A percentile compares a stretch with the other conserved stretches of the same genome.
phyloP scores from a whole-genome alignment of 2,113 vertebrate species.

The Gila orcuttii region DNA sequence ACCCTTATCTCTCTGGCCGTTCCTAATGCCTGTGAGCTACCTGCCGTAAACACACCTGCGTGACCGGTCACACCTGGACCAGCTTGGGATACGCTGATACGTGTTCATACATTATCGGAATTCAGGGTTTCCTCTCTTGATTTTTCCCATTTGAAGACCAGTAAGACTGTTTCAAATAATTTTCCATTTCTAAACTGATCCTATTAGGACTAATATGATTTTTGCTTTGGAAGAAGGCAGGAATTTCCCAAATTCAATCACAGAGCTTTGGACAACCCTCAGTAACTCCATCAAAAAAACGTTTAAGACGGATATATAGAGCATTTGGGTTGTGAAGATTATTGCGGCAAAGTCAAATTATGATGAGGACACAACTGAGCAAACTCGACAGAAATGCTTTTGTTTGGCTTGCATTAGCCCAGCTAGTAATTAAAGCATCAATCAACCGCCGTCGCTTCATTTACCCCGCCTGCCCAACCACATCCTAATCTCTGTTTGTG shows the following conservation, averaged over 20 bases:
- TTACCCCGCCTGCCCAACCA: background rate
- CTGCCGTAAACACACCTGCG: slow-evolving; percentile 56
- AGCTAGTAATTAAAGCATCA: slow-evolving; percentile 16
- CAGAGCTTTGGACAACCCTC: background rate
- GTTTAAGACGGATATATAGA: background rate
- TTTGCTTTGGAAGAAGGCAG: background rate
- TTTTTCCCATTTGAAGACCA: background rate
- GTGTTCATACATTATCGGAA: slow-evolving; percentile 14
- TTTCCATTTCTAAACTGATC: background rate
- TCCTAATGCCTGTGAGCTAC: slow-evolving; percentile 60
- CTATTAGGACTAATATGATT: background rate
- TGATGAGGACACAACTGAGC: background rate
- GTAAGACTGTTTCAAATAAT: background rate
- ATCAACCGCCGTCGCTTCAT: background rate
- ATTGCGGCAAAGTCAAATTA: slow-evolving; percentile 7
- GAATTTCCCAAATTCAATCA: background rate
- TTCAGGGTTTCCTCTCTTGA: background rate
- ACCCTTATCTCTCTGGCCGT: slow-evolving; percentile 65
- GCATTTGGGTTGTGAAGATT: slow-evolving; percentile 1
- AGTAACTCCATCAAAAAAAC: background rate
- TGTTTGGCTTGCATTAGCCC: background rate
- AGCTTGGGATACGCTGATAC: slow-evolving; percentile 31
- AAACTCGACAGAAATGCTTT: background rate
- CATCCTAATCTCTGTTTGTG: background rate
- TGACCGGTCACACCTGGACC: slow-evolving; percentile 47